phyloP scores from a whole-genome alignment of 2,113 vertebrate species.

The Alethe castanea region DNA sequence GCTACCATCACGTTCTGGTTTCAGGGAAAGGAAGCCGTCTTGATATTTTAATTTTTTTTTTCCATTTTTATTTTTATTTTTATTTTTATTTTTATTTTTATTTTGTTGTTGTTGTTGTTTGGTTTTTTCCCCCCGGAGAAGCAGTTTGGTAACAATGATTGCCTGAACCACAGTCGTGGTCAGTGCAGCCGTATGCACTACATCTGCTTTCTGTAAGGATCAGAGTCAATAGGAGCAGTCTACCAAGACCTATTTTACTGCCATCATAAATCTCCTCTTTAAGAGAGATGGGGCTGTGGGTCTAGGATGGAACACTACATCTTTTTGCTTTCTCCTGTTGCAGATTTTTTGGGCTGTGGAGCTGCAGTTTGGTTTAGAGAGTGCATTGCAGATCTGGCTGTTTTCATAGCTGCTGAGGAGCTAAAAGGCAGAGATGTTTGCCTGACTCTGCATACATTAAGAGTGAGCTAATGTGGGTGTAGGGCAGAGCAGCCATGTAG shows the following conservation, averaged over 20 bases:
- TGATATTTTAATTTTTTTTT: not conserved
- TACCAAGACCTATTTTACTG: not conserved
- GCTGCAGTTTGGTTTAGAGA: not conserved
- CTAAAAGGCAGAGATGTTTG: conserved; percentile 2
- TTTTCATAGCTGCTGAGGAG: not conserved
- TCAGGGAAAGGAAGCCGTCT: not conserved
- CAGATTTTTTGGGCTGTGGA: not conserved
- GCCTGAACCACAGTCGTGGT: not conserved
- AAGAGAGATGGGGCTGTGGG: not conserved
- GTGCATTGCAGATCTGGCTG: not conserved
- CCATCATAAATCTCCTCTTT: not conserved
- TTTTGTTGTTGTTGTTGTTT: not conserved
- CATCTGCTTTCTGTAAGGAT: not conserved
- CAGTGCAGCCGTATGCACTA: not conserved
- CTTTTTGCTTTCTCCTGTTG: not conserved
- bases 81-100: not conserved
- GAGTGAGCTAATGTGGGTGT: not conserved
- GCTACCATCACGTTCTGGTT: not conserved
- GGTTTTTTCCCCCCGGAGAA: not conserved
- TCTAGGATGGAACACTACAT: not conserved
- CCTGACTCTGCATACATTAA: conserved; percentile 35
- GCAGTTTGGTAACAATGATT: not conserved
- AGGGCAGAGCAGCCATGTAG: not conserved
- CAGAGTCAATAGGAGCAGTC: not conserved
- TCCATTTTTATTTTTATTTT: not conserved